These are phyloP conservation scores for Spatula versicolor DNA, from an alignment of 2,797 vertebrate species.

Conservation along the genomic window DNA sequence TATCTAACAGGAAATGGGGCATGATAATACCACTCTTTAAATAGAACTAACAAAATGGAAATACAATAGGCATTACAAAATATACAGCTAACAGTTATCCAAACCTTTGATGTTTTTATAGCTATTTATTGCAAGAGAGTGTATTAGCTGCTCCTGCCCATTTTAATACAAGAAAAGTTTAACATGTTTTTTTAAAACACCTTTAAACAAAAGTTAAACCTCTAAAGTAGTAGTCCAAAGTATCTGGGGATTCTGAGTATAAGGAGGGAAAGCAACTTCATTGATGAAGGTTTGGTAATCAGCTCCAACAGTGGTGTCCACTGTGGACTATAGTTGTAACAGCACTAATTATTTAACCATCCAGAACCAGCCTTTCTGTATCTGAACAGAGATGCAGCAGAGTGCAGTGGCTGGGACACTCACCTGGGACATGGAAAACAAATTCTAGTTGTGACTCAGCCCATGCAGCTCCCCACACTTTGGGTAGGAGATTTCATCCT, in stretches of 20 bases:
- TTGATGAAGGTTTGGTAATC: not conserved
- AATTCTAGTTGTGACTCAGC: not conserved
- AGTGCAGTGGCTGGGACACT: not conserved
- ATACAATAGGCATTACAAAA: conserved; percentile 75
- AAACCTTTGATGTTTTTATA: conserved; percentile 70
- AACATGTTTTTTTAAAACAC: not conserved
- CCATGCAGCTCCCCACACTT: not conserved
- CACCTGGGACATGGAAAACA: not conserved
- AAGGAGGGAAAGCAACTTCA: not conserved
- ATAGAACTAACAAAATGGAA: conserved; percentile 76
- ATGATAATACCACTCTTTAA: conserved; percentile 75
- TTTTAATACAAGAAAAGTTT: conserved; percentile 51
- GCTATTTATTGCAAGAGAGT: conserved; percentile 51
- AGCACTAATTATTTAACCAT: not conserved
- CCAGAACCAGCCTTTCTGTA: not conserved
- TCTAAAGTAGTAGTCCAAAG: not conserved
- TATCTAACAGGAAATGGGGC: conserved; percentile 79
- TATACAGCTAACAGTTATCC: conserved; percentile 64
- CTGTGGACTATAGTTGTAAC: accelerated
- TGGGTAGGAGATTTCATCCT: not conserved
- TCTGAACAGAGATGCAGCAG: not conserved
- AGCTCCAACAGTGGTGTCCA: not conserved
- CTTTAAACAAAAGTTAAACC: not conserved
- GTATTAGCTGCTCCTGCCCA: conserved; percentile 39
- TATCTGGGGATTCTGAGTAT: not conserved